Evolutionary conservation across 37 sponge, comb jelly and placozoan genomes (phyloP), one percentile per base, ranked within the genome.

Genomic region (Haliclona indistincta): DNA sequence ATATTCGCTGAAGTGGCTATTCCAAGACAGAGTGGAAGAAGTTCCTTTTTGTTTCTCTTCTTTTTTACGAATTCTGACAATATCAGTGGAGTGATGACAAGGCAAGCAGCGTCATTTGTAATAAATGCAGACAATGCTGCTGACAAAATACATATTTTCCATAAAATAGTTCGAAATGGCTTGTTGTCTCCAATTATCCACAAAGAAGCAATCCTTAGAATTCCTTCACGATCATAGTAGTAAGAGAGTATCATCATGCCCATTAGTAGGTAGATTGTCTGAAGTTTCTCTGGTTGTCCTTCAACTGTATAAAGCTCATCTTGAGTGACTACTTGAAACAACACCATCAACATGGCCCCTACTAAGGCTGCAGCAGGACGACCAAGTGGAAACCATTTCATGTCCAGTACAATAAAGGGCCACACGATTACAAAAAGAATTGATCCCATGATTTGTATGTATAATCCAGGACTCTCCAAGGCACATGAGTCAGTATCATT

Each of bases 1-100:
- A 87, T 87, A 58, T 87, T 87, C n/a, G 82, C 76, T 41, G 88
- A 87, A 0, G 82, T 87, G 26, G 78, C 72, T 35, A 87, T 87
- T 2, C 68, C 88, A 6, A 87, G 65, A 19, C 62, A 43, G 34
- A 87, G 64, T 30, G 81, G 77, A 20, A 68, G 45, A 43, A 81
- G 38, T 30, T 87, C 88, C 19, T 70, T 49, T 36, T 68, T 35
- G 43, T 51, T 42, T 15, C 88, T 63, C 26, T 63, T 47, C 56
- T 87, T 82, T 33, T 49, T 52, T 13, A 62, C 61, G 58, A 76
- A 77, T 25, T 81, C 88, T 38, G 47, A 54, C 19, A 87, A 60
- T n/a, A 87, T 23, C 36, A 87, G 76, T 17, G 88, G 88, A 0
- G 81, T 81, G 35, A 87, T 28, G 26, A 87, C 63, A 1, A 87